Conservation (phyloP, 2,888 invertebrate genomes). For the Dexiosoma caninum region DNA sequence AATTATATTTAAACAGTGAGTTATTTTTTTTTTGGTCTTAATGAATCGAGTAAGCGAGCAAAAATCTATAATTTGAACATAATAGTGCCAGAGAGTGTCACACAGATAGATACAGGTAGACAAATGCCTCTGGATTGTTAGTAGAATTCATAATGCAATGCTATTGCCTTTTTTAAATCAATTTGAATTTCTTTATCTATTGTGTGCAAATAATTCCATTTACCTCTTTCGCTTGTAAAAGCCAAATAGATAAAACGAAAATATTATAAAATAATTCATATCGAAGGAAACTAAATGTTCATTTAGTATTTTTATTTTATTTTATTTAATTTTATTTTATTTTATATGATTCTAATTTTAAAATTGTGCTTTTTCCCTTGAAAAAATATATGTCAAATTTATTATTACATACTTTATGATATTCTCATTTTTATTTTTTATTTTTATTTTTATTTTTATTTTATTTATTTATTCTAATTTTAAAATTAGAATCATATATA, state of each 20-base stretch:
- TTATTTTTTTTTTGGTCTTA: constrained; percentile 35
- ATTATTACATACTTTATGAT: too few relatives aligned
- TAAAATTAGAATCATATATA: too few relatives aligned
- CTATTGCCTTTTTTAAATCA: not conserved
- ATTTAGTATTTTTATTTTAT: too few relatives aligned
- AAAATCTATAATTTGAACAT: constrained; percentile 13
- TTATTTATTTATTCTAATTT: too few relatives aligned
- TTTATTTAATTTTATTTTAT: too few relatives aligned
- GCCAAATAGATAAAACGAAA: not conserved
- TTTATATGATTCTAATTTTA: too few relatives aligned
- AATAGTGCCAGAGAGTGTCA: not conserved
- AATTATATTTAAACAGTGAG: constrained; percentile 43
- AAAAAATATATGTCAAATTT: too few relatives aligned
- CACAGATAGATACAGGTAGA: not conserved
- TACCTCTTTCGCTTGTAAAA: not conserved
- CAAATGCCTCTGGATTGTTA: not conserved
- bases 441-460: too few relatives aligned
- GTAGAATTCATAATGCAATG: not conserved
- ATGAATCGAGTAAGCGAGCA: constrained; percentile 4
- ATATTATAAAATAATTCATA: constrained; percentile 7
- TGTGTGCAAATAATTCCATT: not conserved
- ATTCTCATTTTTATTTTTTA: too few relatives aligned
- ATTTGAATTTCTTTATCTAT: not conserved
- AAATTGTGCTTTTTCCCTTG: too few relatives aligned
- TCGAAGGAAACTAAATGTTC: not conserved